Base-by-base conservation (phyloP, 2,113 vertebrate genomes). In the Pangasianodon gigas region DNA sequence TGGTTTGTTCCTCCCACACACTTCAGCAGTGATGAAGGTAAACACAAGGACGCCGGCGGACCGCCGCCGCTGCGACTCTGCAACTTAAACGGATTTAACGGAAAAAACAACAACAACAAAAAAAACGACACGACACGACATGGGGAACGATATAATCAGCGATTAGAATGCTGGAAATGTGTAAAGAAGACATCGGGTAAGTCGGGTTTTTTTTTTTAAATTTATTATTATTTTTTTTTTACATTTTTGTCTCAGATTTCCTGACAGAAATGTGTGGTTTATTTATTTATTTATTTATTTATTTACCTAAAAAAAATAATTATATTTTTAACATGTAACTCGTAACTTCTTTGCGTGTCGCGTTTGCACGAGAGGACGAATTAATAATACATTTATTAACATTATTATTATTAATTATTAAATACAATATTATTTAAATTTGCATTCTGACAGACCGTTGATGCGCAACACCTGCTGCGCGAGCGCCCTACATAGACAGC, bases 391-490 rank as follows among this genome's bases (percentile, higher is more conserved):
- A 10, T 26, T 4, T 26, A 52, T 52, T 52, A 29, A 13, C 11
- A 6, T 41, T 18, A 6, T 41, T 41, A 6, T 18, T 6, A 37
- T 44, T 81, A 88, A 37, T 37, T 37, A 37, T 37, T 37, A 37
- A 37, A 37, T 37, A 37, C 1, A 37, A 65, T 58, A 56, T 58
- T 67, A 29, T 69, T 84, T 44, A 52, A 56, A 84, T 90, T 88
- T 88, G 37, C 10, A 16, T 84, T 62, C 13, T 3, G 65, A 8
- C 48, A 74, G 84, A 82, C 79, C 85, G 77, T 85, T 89, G 87
- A 91, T 91, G 90, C 92, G 93, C 94, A 93, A 95, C 95, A 95
- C 95, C 95, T 96, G 95, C 95, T 95, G 95, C 94, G 92, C 94
- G 92, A 88, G 92, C 92, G 94, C 94, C 95, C 95, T 95, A 95